Evolutionary conservation across 2,888 invertebrate genomes (phyloP), one percentile per base, ranked within the genome.

Genomic region (Idaea dimidiata): DNA sequence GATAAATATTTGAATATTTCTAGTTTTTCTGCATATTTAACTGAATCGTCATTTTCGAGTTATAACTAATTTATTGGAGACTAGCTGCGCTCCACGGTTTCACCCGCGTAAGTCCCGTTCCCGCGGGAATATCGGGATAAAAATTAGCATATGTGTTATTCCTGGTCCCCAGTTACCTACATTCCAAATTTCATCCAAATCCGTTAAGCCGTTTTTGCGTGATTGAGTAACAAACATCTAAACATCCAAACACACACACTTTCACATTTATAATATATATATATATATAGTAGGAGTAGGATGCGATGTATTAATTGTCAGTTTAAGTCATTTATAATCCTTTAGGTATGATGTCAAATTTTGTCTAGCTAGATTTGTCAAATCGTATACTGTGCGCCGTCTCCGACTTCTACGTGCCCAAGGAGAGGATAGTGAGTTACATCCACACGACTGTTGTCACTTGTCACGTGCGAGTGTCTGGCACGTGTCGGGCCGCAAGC

Each of bases 341-440:
- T 53, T 53, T 24, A 24, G 5, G 24, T 24, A 24, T 16, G 53
- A 16, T 53, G 3, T 6, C 53, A 6, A 53, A n/a, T 53, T 53
- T 53, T 53, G 53, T 53, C 53, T 53, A 53, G 14, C 53, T 53
- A 53, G 53, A 53, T 53, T 53, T 5, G 53, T 6, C 53, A 6
- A 53, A 53, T 53, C 53, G 53, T 53, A 53, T n/a, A 6, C 53
- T 53, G 53, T 53, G 53, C 24, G 14, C n/a, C 5, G 99, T 99
- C 0, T 99, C 99, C 0, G 99, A 99, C 92, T 99, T 99, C 93
- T 99, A 99, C 88, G 95, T 99, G 84, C 99, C 99, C 58, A 95
- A 96, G 72, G 95, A 96, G 82, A 94, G 97, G 93, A 96, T 99
- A 96, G 98, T 98, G 87, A 93, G 88, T 82, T 8, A 16, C 24